phyloP scores from a whole-genome alignment of 2,113 vertebrate species.

The Gadus chalcogrammus region DNA sequence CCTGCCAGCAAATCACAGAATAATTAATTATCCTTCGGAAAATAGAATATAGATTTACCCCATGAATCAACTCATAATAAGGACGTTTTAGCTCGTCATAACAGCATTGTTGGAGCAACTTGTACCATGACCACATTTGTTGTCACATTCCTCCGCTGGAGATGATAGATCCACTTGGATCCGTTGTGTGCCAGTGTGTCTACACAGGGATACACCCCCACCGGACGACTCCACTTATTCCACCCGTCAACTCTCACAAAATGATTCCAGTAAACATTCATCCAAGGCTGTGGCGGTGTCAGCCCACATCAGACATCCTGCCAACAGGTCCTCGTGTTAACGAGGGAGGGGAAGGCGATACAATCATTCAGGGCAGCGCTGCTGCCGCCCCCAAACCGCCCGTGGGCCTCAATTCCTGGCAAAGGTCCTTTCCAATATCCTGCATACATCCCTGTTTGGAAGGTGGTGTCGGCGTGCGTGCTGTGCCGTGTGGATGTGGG shows the following conservation, averaged over 20 bases:
- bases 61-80: conserved; percentile 55
- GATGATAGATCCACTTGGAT: conserved; percentile 39
- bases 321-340: neutral
- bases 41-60: conserved; percentile 72
- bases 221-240: too few relatives aligned
- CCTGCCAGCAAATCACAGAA: conserved; percentile 61
- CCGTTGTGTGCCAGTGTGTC: too few relatives aligned
- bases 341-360: conserved; percentile 57
- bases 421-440: conserved; percentile 76
- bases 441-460: conserved; percentile 53
- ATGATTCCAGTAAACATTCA: too few relatives aligned
- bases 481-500: conserved; percentile 50
- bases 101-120: conserved; percentile 54
- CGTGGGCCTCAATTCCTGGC: conserved; percentile 67
- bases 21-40: conserved; percentile 71
- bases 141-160: conserved; percentile 45
- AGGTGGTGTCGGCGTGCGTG: conserved; percentile 33
- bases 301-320: conserved; percentile 19
- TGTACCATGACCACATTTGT: conserved; percentile 55
- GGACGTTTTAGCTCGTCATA: conserved; percentile 67
- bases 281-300: too few relatives aligned
- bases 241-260: too few relatives aligned
- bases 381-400: conserved; percentile 33
- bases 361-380: conserved; percentile 48
- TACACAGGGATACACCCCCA: too few relatives aligned